Evolutionary conservation across 2,888 invertebrate species (phyloP), one percentile per base, ranked within the genome.

Genomic region (Cheilosia pagana): DNA sequence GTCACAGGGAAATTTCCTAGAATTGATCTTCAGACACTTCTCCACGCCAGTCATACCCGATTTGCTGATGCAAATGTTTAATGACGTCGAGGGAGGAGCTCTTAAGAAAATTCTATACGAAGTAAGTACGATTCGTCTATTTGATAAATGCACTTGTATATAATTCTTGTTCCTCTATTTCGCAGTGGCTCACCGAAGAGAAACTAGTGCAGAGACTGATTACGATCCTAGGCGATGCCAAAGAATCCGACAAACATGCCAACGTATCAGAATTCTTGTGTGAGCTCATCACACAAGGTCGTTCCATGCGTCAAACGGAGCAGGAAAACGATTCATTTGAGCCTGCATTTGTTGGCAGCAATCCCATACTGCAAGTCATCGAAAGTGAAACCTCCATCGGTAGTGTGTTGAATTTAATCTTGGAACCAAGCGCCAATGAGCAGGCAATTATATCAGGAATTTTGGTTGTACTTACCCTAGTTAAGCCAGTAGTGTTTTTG

Each of bases 31-130:
- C 90, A 95, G 95, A 89, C 98, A 99, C 93, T 94, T 98, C 90
- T 96, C 96, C 89, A 98, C 98, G 60, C 98, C 98, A 25, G 98
- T 98, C 88, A 96, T 98, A 89, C 97, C 98, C 94, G 98, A 99
- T 94, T 94, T 98, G 89, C 95, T 98, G 91, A 93, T 95, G 89
- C 96, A 96, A 92, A 95, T 96, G 91, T 95, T 97, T 92, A 96
- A 96, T 87, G 94, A 96, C 89, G 95, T 98, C 70, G 96, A 96
- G 91, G 95, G 95, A 86, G 93, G 93, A 87, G 95, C 95, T 88
- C 94, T 95, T 90, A 94, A 95, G 89, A 94, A 94, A 90, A 95
- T 94, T 92, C 94, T 96, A 89, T 93, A 95, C 88, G 94, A 94
- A 90, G 95, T 95, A 92, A 94, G 93, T 53, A 14, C 16, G 1